phyloP scores from a whole-genome alignment of 1,140 invertebrate genomes.

The Hyposmocoma kahamanoa region DNA sequence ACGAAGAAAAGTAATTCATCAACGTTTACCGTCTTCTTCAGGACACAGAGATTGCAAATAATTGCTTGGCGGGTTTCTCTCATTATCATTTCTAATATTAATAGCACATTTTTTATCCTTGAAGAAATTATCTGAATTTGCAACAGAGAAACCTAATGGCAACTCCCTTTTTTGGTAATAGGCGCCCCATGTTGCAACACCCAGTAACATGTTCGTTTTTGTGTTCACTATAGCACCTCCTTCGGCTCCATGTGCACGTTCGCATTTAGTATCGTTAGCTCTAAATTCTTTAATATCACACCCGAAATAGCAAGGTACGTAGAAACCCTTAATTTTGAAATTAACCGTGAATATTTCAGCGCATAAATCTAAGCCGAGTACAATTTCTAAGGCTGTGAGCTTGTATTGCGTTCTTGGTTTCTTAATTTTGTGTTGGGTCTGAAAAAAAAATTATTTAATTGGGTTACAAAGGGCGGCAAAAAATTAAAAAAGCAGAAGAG shows the following conservation, averaged over 20 bases:
- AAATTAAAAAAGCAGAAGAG: no score
- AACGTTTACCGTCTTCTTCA: no score
- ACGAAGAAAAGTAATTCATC: no score
- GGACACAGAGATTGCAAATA: no score
- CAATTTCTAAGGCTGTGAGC: not conserved
- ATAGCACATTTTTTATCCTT: slow-evolving; percentile 34
- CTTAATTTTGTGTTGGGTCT: no score
- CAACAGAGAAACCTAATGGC: slow-evolving; percentile 41
- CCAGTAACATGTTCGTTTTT: slow-evolving; percentile 28
- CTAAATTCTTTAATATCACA: slow-evolving; percentile 24
- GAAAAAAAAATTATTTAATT: no score
- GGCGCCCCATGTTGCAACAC: slow-evolving; percentile 42
- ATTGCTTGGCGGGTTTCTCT: not conserved
- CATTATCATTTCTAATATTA: slow-evolving; percentile 23
- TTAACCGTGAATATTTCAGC: not conserved
- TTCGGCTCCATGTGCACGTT: slow-evolving; percentile 31
- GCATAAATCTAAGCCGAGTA: not conserved
- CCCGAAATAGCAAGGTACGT: slow-evolving; percentile 42
- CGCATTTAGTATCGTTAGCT: slow-evolving; percentile 13
- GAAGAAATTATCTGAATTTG: slow-evolving; percentile 35
- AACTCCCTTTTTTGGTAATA: slow-evolving; percentile 21
- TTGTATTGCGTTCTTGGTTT: not conserved
- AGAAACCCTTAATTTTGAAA: slow-evolving; percentile 14
- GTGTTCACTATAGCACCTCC: slow-evolving; percentile 30
- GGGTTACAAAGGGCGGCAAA: no score